These are phyloP conservation scores for Spea hammondii DNA, from an alignment of 2,797 vertebrate genomes.

Conservation along the genomic window DNA sequence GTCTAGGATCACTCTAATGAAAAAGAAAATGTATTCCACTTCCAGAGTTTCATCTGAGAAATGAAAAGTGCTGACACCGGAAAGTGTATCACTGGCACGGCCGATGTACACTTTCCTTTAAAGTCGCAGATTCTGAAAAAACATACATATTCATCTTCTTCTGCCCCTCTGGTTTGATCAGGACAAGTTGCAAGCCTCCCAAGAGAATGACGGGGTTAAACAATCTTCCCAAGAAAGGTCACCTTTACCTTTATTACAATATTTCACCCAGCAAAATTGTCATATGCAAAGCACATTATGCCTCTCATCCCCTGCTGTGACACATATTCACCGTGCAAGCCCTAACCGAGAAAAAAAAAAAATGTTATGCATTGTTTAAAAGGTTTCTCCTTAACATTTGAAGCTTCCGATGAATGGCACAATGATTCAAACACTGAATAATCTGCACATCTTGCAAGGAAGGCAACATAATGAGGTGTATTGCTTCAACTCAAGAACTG, in stretches of 20 bases:
- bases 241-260: slow-evolving; percentile 22
- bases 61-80: too few species aligned
- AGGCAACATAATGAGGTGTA: slow-evolving; percentile 52
- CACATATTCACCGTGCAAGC: slow-evolving; percentile 19
- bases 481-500: slow-evolving; percentile 37
- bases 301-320: slow-evolving; percentile 23
- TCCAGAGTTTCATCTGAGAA: too few species aligned
- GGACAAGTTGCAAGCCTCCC: neutral
- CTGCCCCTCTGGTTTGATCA: neutral
- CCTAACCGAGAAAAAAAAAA: slow-evolving; percentile 12
- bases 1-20: too few species aligned
- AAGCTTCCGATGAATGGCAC: slow-evolving; percentile 44
- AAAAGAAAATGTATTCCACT: too few species aligned
- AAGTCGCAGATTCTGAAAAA: too few species aligned
- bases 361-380: slow-evolving; percentile 50
- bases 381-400: slow-evolving; percentile 48
- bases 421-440: slow-evolving; percentile 41
- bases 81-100: too few species aligned
- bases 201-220: slow-evolving; percentile 13
- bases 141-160: too few species aligned
- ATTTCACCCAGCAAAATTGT: slow-evolving; percentile 16
- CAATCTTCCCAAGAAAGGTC: slow-evolving; percentile 35
- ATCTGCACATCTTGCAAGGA: slow-evolving; percentile 50
- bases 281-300: slow-evolving; percentile 23
- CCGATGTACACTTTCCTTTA: too few species aligned